Percentiles rank a stretch among this genome's conserved stretches.
Evolutionary conservation across 35 echinoderm and acorn worm species (phyloP).

Genomic region (Anneissia japonica): DNA sequence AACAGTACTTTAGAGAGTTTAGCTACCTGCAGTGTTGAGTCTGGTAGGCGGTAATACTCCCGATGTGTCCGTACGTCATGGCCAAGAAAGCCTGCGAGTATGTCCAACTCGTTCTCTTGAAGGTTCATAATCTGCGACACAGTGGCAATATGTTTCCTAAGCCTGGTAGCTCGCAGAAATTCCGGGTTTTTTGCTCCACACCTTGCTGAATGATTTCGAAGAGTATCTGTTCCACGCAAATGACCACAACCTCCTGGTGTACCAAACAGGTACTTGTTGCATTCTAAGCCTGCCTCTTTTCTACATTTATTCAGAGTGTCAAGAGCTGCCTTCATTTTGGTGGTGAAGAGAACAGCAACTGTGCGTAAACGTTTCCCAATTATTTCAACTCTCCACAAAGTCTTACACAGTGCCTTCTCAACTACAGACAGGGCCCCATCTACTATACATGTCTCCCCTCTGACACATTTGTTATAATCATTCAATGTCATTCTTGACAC

Average conservation of each 20-base stretch:
- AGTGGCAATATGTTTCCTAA: conserved; percentile 72
- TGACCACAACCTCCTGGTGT: conserved; percentile 8
- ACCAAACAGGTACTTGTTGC: conserved; percentile 44
- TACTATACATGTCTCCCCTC: background rate
- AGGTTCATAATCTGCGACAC: conserved; percentile 70
- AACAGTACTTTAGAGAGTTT: conserved; percentile 55
- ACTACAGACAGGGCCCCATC: conserved; percentile 9
- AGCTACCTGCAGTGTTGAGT: conserved; percentile 51
- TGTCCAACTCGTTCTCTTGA: conserved; percentile 65
- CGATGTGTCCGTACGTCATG: conserved; percentile 62
- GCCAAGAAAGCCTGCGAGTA: conserved; percentile 56
- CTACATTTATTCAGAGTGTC: conserved; percentile 20
- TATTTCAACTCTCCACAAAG: conserved; percentile 41
- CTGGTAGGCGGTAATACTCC: conserved; percentile 55
- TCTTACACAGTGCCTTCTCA: conserved; percentile 17
- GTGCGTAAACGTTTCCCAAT: conserved; percentile 19
- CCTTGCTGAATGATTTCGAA: conserved; percentile 6
- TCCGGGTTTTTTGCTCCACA: conserved; percentile 42
- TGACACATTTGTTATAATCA: conserved; percentile 25
- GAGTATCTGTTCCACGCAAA: conserved; percentile 29
- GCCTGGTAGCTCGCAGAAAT: conserved; percentile 35
- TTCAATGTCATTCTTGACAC: conserved; percentile 47
- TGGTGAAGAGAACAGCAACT: conserved; percentile 35
- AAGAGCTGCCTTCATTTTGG: conserved; percentile 26
- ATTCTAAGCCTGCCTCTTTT: conserved; percentile 11